Base-by-base conservation (phyloP, 2,888 invertebrate genomes). In the Cantharis rustica region DNA sequence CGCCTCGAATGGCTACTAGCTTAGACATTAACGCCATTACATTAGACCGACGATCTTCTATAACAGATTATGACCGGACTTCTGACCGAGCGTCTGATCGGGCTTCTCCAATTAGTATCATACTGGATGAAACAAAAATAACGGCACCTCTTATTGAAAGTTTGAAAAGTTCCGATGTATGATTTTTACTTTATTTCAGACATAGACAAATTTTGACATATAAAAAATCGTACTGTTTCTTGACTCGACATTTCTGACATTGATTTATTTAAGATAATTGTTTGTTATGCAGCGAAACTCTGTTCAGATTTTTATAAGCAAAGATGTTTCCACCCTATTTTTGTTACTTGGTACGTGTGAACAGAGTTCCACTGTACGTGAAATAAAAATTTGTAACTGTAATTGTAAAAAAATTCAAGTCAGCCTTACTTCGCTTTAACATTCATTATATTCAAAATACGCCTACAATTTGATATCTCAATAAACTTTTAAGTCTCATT, bases 131-230 rank as follows among this genome's bases (percentile, higher is more conserved):
- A 13, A 83, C 85, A 4, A 86, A 83, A 79, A 84, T 87, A 66
- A 86, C 87, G 13, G 87, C 86, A 68, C 88, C 88, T 20, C 83
- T 88, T 64, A 79, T 88, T 66, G 87, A 87, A 80, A 81, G 84
- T 62, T 82, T 87, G 68, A 87, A 86, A 81, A 88, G 87, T 80
- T 87, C 88, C 15, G 87, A 88, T 76, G 88, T 88, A 78, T 88
- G 84, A 86, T 83, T 68, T 68, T 23, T 17, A 47, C n/a, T 47
- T 47, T n/a, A 47, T n/a, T 47, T 47, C 47, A 47, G n/a, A 9
- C n/a, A n/a, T n/a, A 71, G 73, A 20, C 20, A 66, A 17, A 11
- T 11, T 64, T 64, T n/a, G 9, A 16, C n/a, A 61, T 63, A 63
- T 11, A 2, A 63, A 7, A 23, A 63, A 63, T 16, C 16, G 16